These are phyloP conservation scores for Mungos mungo DNA, from an alignment of 2,113 vertebrate genomes.

Conservation along the genomic window DNA sequence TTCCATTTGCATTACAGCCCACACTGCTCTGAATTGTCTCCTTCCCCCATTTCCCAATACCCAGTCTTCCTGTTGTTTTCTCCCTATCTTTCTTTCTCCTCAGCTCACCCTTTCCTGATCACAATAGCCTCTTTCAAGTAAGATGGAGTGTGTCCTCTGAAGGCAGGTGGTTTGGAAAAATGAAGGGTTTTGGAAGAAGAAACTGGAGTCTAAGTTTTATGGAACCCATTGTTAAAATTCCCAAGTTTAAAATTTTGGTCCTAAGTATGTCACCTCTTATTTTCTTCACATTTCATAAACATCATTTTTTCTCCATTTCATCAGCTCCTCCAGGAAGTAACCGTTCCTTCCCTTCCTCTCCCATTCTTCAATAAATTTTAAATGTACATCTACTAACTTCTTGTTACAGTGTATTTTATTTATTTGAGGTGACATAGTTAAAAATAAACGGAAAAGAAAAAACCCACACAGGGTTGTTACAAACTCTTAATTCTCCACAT, in stretches of 20 bases:
- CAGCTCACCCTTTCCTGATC: background rate
- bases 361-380: background rate
- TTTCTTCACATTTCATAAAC: constrained; percentile 7
- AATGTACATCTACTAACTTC: background rate
- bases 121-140: background rate
- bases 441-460: no score
- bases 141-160: background rate
- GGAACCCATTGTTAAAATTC: background rate
- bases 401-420: background rate
- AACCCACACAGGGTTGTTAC: no score
- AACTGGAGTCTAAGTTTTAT: background rate
- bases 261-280: background rate
- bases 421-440: background rate
- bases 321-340: background rate
- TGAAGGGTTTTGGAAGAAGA: background rate
- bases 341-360: background rate
- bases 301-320: background rate
- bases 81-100: background rate
- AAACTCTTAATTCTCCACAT: no score
- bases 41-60: background rate
- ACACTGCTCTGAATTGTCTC: background rate
- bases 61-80: background rate
- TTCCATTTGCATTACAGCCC: background rate
- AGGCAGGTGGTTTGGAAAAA: background rate
- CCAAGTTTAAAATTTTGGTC: background rate